Base-by-base conservation (phyloP, 2,797 vertebrate genomes). In the Sorex maritimensis region DNA sequence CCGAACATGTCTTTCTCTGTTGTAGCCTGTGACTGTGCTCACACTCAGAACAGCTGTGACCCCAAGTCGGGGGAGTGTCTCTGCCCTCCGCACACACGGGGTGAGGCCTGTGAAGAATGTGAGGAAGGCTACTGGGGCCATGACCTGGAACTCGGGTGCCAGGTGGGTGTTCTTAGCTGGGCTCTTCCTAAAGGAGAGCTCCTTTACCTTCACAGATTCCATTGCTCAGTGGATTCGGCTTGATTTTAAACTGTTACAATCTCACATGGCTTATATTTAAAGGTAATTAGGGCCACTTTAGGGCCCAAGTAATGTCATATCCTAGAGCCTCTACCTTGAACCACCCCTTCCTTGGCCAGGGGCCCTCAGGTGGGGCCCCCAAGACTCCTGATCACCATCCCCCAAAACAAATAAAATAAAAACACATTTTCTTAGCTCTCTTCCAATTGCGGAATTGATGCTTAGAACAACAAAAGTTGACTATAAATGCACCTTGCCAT, bases 41-140 rank as follows among this genome's bases (percentile, higher is more conserved):
- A 99, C 97, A 99, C 99, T 23, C 98, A 98, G 49, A 98, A 99
- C 26, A 99, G 98, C 96, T 99, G 99, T 75, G 79, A 99, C 92
- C 94, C 58, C 0, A 95, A 97, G n/a, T 98, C 98, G 0, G 99
- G 99, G 14, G 97, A 98, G 71, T 99, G 99, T 52, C 97, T 99
- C 96, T 99, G 99, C 93, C 99, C 99, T 0, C 97, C 99, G 86
- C 98, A 99, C 95, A 99, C 99, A 4, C 72, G 3, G 30, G 99
- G 99, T 41, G 94, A 92, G 30, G 98, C 98, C 90, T 99, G 99
- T 94, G 98, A 99, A 92, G 93, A 93, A 28, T 99, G 99, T 96
- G 97, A 99, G 86, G 95, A 97, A 17, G 98, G 97, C 55, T 97
- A 98, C 98, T 99, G 99, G 99, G 99, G 98, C 86, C 98, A 98